Conservation (phyloP, 2,113 vertebrate genomes). For the Crotalus tigris region DNA sequence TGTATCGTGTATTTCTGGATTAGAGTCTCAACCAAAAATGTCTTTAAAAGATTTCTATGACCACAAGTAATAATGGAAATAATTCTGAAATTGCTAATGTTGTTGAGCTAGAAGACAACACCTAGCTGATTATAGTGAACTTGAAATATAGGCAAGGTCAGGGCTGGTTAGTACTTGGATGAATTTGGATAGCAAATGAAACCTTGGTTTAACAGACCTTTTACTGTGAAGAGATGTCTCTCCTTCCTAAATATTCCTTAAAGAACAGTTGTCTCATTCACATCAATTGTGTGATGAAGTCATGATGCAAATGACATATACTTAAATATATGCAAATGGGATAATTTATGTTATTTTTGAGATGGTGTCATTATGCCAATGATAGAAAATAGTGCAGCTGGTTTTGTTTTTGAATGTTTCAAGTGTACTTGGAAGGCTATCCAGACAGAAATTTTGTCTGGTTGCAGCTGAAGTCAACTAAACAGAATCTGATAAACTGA, state of each 20-base stretch:
- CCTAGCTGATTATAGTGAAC: neutral
- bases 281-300: neutral
- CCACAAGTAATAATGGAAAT: neutral
- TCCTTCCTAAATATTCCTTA: neutral
- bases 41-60: neutral
- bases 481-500: neutral
- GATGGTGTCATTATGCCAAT: neutral
- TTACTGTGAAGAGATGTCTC: neutral
- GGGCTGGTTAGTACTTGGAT: neutral
- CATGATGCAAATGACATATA: neutral
- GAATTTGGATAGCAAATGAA: neutral
- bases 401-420: neutral
- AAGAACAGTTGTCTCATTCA: neutral
- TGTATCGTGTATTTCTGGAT: neutral
- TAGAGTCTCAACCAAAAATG: neutral
- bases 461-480: neutral
- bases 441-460: neutral
- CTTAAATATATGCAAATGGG: neutral
- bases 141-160: neutral
- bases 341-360: neutral
- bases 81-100: neutral
- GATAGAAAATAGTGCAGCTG: neutral
- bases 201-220: neutral
- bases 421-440: neutral
- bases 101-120: neutral